phyloP scores from a whole-genome alignment of 2,888 invertebrate species.

The Aphidoletes aphidimyza region DNA sequence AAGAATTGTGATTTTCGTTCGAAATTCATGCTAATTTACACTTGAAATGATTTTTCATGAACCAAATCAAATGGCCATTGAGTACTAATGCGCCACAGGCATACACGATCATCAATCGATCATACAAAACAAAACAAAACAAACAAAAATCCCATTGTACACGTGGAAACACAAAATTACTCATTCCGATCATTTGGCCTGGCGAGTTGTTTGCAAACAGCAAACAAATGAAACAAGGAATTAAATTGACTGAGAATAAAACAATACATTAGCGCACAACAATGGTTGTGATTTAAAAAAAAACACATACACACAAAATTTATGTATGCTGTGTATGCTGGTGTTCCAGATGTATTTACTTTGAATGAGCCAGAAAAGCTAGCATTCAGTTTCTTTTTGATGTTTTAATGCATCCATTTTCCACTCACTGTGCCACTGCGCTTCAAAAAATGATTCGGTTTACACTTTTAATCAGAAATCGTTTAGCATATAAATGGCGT shows the following conservation, averaged over 20 bases:
- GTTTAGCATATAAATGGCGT: not conserved
- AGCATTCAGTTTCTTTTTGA: no score
- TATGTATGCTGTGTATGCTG: not conserved
- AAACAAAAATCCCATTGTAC: not conserved
- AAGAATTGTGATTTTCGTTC: no score
- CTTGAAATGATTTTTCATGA: no score
- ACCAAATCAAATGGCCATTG: not conserved
- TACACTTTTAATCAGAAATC: not conserved
- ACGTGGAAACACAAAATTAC: not conserved
- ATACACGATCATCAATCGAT: not conserved
- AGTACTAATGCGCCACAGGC: not conserved
- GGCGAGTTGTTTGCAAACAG: not conserved
- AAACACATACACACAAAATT: no score
- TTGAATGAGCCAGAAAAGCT: no score
- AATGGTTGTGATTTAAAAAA: not conserved
- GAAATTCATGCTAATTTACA: no score
- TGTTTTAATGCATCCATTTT: no score
- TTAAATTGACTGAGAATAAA: slow-evolving; percentile 2
- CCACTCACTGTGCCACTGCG: not conserved
- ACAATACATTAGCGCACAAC: not conserved
- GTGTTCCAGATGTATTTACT: no score
- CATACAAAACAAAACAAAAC: not conserved
- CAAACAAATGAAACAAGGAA: not conserved
- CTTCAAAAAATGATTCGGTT: not conserved
- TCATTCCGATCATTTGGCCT: not conserved